These are phyloP conservation scores for Hypomecis atomaria DNA, from an alignment of 2,888 invertebrate species.

Conservation along the genomic window DNA sequence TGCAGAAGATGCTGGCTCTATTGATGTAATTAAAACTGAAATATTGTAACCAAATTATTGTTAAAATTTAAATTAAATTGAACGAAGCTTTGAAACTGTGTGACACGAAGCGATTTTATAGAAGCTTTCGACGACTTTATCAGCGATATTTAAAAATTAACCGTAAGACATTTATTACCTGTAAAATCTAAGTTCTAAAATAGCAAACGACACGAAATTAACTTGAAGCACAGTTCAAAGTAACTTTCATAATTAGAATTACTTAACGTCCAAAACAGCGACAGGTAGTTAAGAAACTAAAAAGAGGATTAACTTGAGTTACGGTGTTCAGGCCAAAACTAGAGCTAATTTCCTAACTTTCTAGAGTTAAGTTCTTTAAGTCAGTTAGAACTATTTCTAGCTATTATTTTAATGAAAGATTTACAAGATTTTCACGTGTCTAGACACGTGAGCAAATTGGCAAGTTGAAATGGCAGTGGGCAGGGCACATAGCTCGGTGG, in stretches of 20 bases:
- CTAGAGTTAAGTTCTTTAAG: background rate
- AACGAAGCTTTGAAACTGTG: background rate
- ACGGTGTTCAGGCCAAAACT: background rate
- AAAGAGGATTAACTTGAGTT: conserved; percentile 1
- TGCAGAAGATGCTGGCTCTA: too few species aligned
- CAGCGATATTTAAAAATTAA: too few species aligned
- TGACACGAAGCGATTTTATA: too few species aligned
- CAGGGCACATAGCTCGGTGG: too few species aligned
- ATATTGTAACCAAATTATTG: too few species aligned
- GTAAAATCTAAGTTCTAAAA: background rate
- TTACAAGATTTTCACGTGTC: background rate
- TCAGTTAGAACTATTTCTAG: too few species aligned
- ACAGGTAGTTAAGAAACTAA: conserved; percentile 8
- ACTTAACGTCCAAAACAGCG: background rate
- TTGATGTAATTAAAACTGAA: too few species aligned
- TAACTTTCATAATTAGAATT: conserved; percentile 7
- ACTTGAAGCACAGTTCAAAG: background rate
- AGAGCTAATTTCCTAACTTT: conserved; percentile 2
- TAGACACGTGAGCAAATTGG: too few species aligned
- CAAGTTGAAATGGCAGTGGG: too few species aligned
- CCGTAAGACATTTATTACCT: too few species aligned
- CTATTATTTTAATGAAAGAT: too few species aligned
- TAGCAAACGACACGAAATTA: background rate
- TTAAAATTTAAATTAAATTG: background rate
- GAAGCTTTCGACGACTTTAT: too few species aligned